Evolutionary conservation across 2,888 invertebrate species (phyloP), one percentile per base, ranked within the genome.

Genomic region (Coenonympha arcania): DNA sequence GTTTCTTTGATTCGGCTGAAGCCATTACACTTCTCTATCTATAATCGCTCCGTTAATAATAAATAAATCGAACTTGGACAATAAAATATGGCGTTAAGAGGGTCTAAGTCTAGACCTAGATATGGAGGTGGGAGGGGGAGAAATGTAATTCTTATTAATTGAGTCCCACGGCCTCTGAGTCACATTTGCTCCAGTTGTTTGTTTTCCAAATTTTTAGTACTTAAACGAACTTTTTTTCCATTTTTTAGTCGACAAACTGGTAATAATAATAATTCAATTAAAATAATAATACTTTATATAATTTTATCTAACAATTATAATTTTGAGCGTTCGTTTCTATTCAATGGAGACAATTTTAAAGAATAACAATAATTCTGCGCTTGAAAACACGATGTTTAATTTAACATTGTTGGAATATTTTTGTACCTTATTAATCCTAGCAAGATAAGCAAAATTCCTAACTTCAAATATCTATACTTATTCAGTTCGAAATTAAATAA

Each of bases 301-400:
- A n/a, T 15, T 18, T 13, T 20, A 33, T 33, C 20, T 33, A 15
- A 33, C 15, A 43, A 33, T 20, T 9, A 8, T 43, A 62, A 63
- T 62, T 68, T 69, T 69, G 69, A 69, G 69, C 69, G 64, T 61
- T 61, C 57, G 64, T 59, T 63, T 61, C 63, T 57, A 57, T 57
- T 57, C 47, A 39, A 46, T 51, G 55, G 58, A 56, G 13, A 31
- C 45, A 31, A 26, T 19, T 42, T 37, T 37, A 37, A 45, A 40
- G n/a, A n/a, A n/a, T n/a, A n/a, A n/a, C n/a, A n/a, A 30, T 36
- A 45, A 45, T 45, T 37, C 13, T 42, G 26, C 28, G 33, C 24
- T 34, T 41, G 16, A 36, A 31, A 26, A 37, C n/a, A 33, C 30
- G 20, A 4, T 9, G 20, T 13, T 43, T 31, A 31, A 31, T 20